Base-by-base conservation (phyloP, 2,888 invertebrate species). In the Furcula furcula region DNA sequence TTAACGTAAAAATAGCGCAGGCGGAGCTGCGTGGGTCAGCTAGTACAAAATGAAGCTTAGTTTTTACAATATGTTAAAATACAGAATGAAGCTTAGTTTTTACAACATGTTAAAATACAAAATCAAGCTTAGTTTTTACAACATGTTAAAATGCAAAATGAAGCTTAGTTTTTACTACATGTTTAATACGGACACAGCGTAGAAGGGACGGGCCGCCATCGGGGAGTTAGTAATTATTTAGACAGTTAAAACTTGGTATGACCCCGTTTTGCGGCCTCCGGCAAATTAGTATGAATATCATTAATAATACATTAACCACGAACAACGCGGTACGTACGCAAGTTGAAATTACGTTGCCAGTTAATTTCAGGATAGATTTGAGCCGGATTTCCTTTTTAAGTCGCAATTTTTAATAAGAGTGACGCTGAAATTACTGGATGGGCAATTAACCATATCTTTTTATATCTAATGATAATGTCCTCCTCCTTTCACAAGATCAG, bases 261-360 rank as follows among this genome's bases (percentile, higher is more conserved):
- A 75, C 76, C 80, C 57, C 65, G 58, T 79, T 81, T 55, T 50
- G 61, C 54, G 58, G 59, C 68, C 63, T 55, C 55, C 49, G 55
- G 69, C 62, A 68, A 79, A 79, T 80, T 80, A 76, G 70, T 70
- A 65, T 53, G 66, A 73, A 74, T 73, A 68, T 66, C 75, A 74
- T 79, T 83, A 81, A 79, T 80, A 81, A 67, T 68, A 58, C 75
- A 80, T 76, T 76, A 78, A 64, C 65, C 55, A 45, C 61, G 55
- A 65, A 61, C 60, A 61, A 30, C 20, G 33, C 38, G 28, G 44
- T 46, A 44, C 46, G 31, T 46, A 40, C 40, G 46, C 46, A 42
- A 46, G 55, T 51, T 54, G 45, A 55, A 65, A 69, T 65, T 66
- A 52, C 54, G 55, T 55, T 57, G 46, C 52, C 46, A 54, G 55